phyloP scores from a whole-genome alignment of 1,140 invertebrate species.

The Drosophila tristis region DNA sequence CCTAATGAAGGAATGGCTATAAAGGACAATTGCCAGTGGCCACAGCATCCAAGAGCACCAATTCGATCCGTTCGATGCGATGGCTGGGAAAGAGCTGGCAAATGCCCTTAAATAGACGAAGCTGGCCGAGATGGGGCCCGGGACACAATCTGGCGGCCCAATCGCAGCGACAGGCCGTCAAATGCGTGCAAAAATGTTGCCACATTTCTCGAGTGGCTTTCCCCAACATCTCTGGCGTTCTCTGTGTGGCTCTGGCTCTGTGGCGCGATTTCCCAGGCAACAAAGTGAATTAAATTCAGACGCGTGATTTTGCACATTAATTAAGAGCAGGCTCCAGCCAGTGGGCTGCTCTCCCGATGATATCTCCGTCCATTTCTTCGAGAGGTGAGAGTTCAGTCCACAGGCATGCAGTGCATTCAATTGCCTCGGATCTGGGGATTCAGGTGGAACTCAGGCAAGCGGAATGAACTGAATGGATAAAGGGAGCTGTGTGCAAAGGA shows the following conservation, averaged over 20 bases:
- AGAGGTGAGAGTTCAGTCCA: conserved; percentile 9
- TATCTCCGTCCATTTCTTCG: background rate
- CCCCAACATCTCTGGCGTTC: background rate
- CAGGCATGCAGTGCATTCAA: conserved; percentile 27
- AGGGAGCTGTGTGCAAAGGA: conserved; percentile 14
- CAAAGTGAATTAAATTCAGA: conserved; percentile 68
- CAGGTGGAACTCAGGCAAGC: background rate
- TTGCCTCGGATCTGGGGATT: conserved; percentile 1
- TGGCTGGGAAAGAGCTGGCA: conserved; percentile 32
- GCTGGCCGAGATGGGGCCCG: conserved; percentile 36
- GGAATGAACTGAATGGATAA: no score
- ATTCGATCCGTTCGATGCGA: conserved; percentile 1
- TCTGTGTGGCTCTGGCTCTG: no score
- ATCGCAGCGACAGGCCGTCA: conserved; percentile 36
- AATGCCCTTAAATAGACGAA: conserved; percentile 60
- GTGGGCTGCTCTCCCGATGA: background rate
- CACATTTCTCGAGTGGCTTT: conserved; percentile 38
- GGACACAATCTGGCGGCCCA: conserved; percentile 29
- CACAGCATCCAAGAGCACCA: conserved; percentile 1
- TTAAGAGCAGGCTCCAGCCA: conserved; percentile 17
- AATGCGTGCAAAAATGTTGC: conserved; percentile 62
- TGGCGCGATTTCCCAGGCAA: conserved; percentile 47
- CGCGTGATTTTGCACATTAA: conserved; percentile 66
- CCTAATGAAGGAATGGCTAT: conserved; percentile 71
- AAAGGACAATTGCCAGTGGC: conserved; percentile 61